These are phyloP conservation scores for Odocoileus virginianus DNA, from an alignment of 2,113 vertebrate species.

Conservation along the genomic window DNA sequence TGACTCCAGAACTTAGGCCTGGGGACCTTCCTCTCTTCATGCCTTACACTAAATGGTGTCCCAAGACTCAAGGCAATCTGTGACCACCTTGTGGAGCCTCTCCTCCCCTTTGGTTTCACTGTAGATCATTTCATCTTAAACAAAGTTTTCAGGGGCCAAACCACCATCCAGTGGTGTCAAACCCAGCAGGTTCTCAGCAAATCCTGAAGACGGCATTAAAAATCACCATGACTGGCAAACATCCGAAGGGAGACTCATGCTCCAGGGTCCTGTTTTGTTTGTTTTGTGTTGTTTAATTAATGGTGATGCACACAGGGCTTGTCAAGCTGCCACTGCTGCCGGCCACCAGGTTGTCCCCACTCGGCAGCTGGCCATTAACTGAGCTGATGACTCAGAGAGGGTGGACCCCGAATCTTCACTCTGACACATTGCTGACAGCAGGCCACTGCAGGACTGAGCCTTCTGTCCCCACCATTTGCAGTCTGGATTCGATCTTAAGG, in stretches of 20 bases:
- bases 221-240: conserved; percentile 60
- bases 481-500: neutral
- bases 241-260: conserved; percentile 51
- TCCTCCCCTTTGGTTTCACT: conserved; percentile 72
- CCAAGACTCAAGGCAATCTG: conserved; percentile 68
- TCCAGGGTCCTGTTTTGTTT: neutral
- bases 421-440: neutral
- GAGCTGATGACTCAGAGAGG: neutral
- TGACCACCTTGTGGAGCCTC: conserved; percentile 54
- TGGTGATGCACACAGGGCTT: neutral
- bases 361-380: neutral
- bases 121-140: conserved; percentile 70
- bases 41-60: conserved; percentile 61
- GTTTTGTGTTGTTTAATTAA: neutral
- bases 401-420: neutral
- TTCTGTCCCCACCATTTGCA: neutral
- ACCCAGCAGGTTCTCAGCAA: conserved; percentile 71
- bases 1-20: conserved; percentile 50
- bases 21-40: conserved; percentile 45
- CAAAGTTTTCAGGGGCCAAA: conserved; percentile 73
- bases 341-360: neutral
- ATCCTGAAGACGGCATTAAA: conserved; percentile 75
- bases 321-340: neutral
- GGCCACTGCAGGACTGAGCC: neutral
- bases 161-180: conserved; percentile 69